phyloP scores from a whole-genome alignment of 2,888 invertebrate genomes.

The Aspidapion aeneum region DNA sequence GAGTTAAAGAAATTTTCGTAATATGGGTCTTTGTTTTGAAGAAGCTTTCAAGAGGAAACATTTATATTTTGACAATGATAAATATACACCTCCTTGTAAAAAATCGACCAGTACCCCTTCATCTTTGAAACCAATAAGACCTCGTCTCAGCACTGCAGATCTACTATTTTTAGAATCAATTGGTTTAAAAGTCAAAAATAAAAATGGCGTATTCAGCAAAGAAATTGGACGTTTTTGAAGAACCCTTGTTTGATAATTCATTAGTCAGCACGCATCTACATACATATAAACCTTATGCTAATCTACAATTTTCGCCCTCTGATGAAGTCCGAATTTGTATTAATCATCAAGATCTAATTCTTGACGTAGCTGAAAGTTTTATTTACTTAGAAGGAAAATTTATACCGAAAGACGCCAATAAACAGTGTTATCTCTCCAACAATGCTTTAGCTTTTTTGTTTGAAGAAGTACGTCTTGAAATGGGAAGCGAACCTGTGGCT shows the following conservation, averaged over 20 bases:
- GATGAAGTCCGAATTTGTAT: slow-evolving; percentile 7
- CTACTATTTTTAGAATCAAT: slow-evolving; percentile 2
- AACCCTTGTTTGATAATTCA: slow-evolving; percentile 3
- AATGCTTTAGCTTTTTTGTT: slow-evolving; percentile 7
- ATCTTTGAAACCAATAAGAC: not conserved
- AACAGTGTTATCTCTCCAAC: slow-evolving; percentile 8
- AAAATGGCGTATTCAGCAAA: not conserved
- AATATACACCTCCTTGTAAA: not conserved
- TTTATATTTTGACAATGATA: not conserved
- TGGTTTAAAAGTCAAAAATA: not conserved
- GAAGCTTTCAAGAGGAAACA: not conserved
- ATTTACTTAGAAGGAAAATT: slow-evolving; percentile 15
- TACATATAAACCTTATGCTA: slow-evolving; percentile 8
- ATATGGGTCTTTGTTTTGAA: slow-evolving; percentile 10
- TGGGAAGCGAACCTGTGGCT: slow-evolving; percentile 11
- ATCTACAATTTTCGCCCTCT: slow-evolving; percentile 1
- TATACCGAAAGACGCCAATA: slow-evolving; percentile 3
- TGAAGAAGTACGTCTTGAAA: slow-evolving; percentile 14
- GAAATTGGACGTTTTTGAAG: slow-evolving; percentile 5
- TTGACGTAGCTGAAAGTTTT: slow-evolving; percentile 15
- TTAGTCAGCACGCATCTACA: slow-evolving; percentile 1
- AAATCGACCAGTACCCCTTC: not conserved
- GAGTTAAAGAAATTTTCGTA: slow-evolving; percentile 12
- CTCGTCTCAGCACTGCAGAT: not conserved
- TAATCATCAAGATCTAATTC: slow-evolving; percentile 17